Percentiles rank a stretch among this genome's conserved stretches.
phyloP scores from a whole-genome alignment of 1,140 invertebrate species.

The Ceratoteleas bidentatus region DNA sequence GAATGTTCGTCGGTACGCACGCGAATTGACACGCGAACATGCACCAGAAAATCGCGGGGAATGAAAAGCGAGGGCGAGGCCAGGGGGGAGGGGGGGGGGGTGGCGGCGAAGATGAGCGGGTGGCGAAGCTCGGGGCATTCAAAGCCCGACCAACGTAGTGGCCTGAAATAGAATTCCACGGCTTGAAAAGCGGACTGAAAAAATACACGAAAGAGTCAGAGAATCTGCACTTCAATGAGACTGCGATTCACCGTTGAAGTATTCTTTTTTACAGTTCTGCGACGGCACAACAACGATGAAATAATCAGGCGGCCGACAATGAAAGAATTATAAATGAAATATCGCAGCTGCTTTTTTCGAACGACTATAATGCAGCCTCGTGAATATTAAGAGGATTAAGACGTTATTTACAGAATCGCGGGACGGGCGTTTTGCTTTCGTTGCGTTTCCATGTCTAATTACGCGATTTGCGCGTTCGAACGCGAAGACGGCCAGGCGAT shows the following conservation, averaged over 20 bases:
- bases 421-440: conserved; percentile 1
- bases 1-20: conserved; percentile 52
- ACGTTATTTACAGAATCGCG: conserved; percentile 31
- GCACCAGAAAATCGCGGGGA: conserved; percentile 39
- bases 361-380: conserved; percentile 34
- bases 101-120: background rate
- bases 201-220: conserved; percentile 59
- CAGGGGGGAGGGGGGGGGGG: background rate
- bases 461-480: conserved; percentile 18
- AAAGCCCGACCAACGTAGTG: conserved; percentile 44
- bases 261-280: conserved; percentile 55
- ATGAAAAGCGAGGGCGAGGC: conserved; percentile 30
- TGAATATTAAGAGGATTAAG: conserved; percentile 55
- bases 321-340: conserved; percentile 55
- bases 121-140: conserved; percentile 43
- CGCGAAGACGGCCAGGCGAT: too few relatives aligned
- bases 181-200: conserved; percentile 51
- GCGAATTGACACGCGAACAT: conserved; percentile 52
- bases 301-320: conserved; percentile 60
- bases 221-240: conserved; percentile 64
- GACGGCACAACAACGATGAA: conserved; percentile 59
- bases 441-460: conserved; percentile 21
- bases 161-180: conserved; percentile 58
- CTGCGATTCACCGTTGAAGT: conserved; percentile 52
- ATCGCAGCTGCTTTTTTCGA: conserved; percentile 44